phyloP scores from a whole-genome alignment of 1,140 invertebrate genomes.

The Drosophila setifemur region DNA sequence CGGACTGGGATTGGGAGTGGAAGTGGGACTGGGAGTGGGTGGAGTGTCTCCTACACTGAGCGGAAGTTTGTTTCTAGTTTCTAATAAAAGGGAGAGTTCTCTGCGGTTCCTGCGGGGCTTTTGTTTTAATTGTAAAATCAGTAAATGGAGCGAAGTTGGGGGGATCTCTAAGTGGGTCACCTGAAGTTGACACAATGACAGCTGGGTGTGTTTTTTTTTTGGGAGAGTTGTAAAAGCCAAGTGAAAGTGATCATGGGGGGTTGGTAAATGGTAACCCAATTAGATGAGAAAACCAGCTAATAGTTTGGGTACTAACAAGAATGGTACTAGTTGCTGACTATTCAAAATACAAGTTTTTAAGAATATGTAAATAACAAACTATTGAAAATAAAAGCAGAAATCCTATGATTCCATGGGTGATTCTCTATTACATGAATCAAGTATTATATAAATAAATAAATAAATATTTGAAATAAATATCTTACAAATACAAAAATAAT shows the following conservation, averaged over 20 bases:
- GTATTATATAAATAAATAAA: too few species aligned
- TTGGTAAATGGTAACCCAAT: background rate
- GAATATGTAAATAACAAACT: too few species aligned
- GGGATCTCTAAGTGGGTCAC: slow-evolving; percentile 53
- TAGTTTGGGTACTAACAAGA: too few species aligned
- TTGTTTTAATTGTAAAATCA: slow-evolving; percentile 25
- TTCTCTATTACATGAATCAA: too few species aligned
- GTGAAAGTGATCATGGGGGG: slow-evolving; percentile 40
- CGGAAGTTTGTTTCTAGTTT: slow-evolving; percentile 71
- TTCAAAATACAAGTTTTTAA: too few species aligned
- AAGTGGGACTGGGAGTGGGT: background rate
- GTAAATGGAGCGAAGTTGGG: background rate
- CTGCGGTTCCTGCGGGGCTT: slow-evolving; percentile 48
- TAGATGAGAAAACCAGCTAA: too few species aligned
- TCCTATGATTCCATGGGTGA: too few species aligned
- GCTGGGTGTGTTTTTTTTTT: slow-evolving; percentile 40
- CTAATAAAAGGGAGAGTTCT: slow-evolving; percentile 50
- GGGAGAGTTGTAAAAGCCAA: background rate
- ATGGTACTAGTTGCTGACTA: too few species aligned
- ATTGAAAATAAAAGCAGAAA: too few species aligned
- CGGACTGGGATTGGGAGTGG: background rate
- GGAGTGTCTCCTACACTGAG: slow-evolving; percentile 47
- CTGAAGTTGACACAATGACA: slow-evolving; percentile 59
- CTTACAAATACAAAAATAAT: too few species aligned
- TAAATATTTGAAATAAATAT: too few species aligned